Percentiles rank a stretch among this genome's conserved stretches.
These are phyloP conservation scores for Distichodus sexfasciatus DNA, from an alignment of 2,797 vertebrate genomes.

Conservation along the genomic window DNA sequence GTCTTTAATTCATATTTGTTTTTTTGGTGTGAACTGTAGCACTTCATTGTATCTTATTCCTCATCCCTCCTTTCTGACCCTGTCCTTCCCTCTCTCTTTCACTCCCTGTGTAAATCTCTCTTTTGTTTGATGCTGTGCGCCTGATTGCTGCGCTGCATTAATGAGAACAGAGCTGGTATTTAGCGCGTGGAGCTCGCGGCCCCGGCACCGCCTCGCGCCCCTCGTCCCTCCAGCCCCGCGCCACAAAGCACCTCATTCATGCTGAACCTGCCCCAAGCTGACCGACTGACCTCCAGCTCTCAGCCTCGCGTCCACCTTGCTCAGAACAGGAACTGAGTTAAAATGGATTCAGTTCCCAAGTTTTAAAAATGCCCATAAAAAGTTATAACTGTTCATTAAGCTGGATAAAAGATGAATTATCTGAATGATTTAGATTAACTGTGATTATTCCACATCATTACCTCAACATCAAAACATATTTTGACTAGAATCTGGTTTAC, in stretches of 20 bases:
- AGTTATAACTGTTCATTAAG: too few species aligned
- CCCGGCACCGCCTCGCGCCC: conserved; percentile 28
- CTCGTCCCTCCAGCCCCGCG: conserved; percentile 33
- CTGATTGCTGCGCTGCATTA: conserved; percentile 20
- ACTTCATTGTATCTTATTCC: neutral
- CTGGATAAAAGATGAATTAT: too few species aligned
- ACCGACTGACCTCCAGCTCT: too few species aligned
- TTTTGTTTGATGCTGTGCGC: conserved; percentile 36
- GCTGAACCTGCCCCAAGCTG: neutral
- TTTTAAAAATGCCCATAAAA: too few species aligned
- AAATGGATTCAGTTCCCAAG: too few species aligned
- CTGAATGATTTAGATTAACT: too few species aligned
- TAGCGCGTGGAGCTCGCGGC: conserved; percentile 34
- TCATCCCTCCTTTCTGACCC: neutral
- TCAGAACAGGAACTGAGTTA: too few species aligned
- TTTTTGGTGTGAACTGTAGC: neutral
- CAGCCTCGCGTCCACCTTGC: too few species aligned
- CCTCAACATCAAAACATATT: too few species aligned
- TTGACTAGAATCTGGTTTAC: too few species aligned
- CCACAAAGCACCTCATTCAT: conserved; percentile 49
- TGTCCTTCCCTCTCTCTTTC: too few species aligned
- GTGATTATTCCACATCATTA: too few species aligned
- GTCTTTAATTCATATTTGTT: neutral
- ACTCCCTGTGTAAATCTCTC: conserved; percentile 14
- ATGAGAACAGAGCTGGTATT: conserved; percentile 44